Evolutionary conservation across 1,140 invertebrate species (phyloP).

Genomic region (Zaprionus kolodkinae): DNA sequence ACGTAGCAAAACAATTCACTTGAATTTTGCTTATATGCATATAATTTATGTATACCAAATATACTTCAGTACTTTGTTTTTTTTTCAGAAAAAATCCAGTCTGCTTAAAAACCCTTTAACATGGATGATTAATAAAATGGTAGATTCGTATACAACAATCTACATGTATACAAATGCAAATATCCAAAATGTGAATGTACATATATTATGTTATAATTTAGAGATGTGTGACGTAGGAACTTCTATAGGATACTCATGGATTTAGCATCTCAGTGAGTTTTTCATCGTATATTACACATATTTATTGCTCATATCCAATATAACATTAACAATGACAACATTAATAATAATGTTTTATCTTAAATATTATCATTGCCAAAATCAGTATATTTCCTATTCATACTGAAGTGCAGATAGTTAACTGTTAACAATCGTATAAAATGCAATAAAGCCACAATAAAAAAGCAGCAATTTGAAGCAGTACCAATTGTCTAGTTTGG

Average conservation of each 20-base stretch:
- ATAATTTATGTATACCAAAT: slow-evolving; percentile 58
- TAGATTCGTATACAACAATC: neutral
- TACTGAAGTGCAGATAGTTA: neutral
- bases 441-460: neutral
- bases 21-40: no score
- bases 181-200: neutral
- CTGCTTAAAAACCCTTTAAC: neutral
- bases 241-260: neutral
- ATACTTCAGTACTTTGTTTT: slow-evolving; percentile 43
- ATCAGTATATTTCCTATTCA: neutral
- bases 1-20: no score
- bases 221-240: neutral
- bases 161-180: neutral
- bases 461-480: neutral
- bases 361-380: neutral
- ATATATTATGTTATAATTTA: neutral
- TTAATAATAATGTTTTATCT: neutral
- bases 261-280: neutral
- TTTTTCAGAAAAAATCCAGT: slow-evolving; percentile 48
- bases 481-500: slow-evolving; percentile 17
- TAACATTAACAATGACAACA: neutral
- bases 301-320: neutral
- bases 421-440: neutral
- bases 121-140: neutral
- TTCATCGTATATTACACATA: neutral